Percentiles rank a stretch among this genome's conserved stretches.
Conservation (phyloP, 1,140 invertebrate genomes). For the Penaeus japonicus region DNA sequence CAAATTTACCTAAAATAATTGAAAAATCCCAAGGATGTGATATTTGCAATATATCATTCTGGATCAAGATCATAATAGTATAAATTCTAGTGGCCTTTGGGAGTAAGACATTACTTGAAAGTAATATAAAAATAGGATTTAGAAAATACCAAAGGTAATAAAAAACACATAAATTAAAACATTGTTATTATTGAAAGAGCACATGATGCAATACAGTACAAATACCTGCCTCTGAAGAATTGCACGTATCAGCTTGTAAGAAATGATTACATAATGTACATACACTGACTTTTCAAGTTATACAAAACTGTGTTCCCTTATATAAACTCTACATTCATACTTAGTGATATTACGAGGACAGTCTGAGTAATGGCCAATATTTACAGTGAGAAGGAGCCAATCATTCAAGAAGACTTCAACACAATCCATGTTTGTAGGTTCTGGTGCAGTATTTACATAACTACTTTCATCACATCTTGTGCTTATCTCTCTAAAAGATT, state of each 20-base stretch:
- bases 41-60: too few species aligned
- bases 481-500: too few species aligned
- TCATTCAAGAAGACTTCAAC: not conserved
- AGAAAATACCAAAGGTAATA: not conserved
- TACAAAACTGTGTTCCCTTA: slow-evolving; percentile 52
- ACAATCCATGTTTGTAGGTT: not conserved
- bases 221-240: too few species aligned
- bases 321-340: slow-evolving; percentile 45
- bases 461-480: too few species aligned
- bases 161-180: not conserved
- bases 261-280: slow-evolving; percentile 27
- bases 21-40: too few species aligned
- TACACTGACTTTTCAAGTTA: slow-evolving; percentile 38
- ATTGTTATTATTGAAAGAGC: not conserved
- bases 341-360: slow-evolving; percentile 27
- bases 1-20: too few species aligned
- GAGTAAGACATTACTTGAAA: too few species aligned
- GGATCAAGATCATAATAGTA: too few species aligned
- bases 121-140: too few species aligned
- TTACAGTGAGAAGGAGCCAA: slow-evolving; percentile 27
- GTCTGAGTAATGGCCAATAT: slow-evolving; percentile 45
- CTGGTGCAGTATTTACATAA: not conserved
- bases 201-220: too few species aligned
- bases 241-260: too few species aligned
- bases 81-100: too few species aligned